Evolutionary conservation across 2,113 vertebrate genomes (phyloP), one percentile per base, ranked within the genome.

Genomic region (Arizona elegans): DNA sequence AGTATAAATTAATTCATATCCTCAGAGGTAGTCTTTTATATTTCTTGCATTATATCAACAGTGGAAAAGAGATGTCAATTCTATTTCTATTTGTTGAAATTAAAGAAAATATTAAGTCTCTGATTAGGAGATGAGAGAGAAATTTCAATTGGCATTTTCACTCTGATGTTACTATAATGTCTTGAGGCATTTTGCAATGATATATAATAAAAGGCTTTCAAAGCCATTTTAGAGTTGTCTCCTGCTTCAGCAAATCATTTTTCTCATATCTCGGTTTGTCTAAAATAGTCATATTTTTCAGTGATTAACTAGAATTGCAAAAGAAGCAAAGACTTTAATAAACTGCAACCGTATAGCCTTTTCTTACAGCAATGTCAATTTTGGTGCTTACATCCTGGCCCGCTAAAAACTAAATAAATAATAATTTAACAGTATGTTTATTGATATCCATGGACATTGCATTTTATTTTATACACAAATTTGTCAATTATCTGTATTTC

Each of bases 371-470:
- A 92, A 52, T 94, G 62, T 38, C 88, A 81, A 90, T 88, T 89
- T 96, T 95, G 94, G 95, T 86, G 47, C 86, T 96, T 95, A 95
- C 89, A 95, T 96, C 88, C 94, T 92, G 88, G 95, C 94, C 94
- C 38, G 52, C 85, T 24, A 24, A 75, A 91, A 86, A 89, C 92
- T 85, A 53, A 86, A 52, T 52, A 86, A 90, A 95, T 94, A 75
- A 85, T 90, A 90, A 47, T n/a, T 62, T 93, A 90, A 93, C 75
- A 90, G 75, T 62, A 90, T 90, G 24, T 58, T 85, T 94, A 70
- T 56, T 91, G 91, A 85, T 92, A 47, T 86, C 90, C 58, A 70
- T 94, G 89, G 94, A 86, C n/a, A 33, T 3, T 86, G 55, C 88
- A 62, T 89, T 95, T 75, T 0, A 0, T 52, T 91, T 90, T 92